Evolutionary conservation across 2,797 vertebrate genomes (phyloP), one percentile per base, ranked within the genome.

Genomic region (Gephyroberyx darwinii): DNA sequence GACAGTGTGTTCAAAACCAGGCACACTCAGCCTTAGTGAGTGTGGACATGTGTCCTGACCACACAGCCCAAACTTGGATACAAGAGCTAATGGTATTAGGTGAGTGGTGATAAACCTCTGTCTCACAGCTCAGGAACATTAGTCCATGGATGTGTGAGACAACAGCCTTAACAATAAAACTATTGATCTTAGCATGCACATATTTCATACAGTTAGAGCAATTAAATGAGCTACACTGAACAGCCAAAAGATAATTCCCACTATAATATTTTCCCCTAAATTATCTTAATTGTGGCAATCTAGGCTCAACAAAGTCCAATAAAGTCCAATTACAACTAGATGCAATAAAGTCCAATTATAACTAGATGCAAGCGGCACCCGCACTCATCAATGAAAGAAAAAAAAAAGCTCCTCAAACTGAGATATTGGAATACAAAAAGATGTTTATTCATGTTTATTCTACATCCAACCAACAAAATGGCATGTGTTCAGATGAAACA

Each of bases 1-100:
- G 90, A 90, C 84, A 87, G 86, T 74, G 86, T 90, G 85, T 85
- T 87, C 84, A 79, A 82, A 85, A 89, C 81, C 83, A 84, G 84
- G 82, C 82, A 73, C 50, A 82, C 83, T 81, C 84, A 75, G 83
- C 85, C 78, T 83, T 74, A 77, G 81, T 76, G 84, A 74, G 84
- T 87, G 89, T 71, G 78, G 91, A 92, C 89, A 87, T 89, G 88
- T 91, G 90, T 91, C 88, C 82, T 65, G 81, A 90, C 81, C 78
- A 70, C 80, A 52, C 71, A 81, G 81, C 74, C 77, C 65, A 82
- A 80, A 74, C 62, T 72, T 75, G 75, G 74, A 51, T 66, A 74
- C 78, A 71, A 77, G 82, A 41, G 37, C 8, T 35, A 2, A 10
- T 35, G 56, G 16, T 26, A 26, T 26, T 26, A 26, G 26, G 26